Conservation (phyloP, 2,888 invertebrate species). For the Sarcophaga rosellei region DNA sequence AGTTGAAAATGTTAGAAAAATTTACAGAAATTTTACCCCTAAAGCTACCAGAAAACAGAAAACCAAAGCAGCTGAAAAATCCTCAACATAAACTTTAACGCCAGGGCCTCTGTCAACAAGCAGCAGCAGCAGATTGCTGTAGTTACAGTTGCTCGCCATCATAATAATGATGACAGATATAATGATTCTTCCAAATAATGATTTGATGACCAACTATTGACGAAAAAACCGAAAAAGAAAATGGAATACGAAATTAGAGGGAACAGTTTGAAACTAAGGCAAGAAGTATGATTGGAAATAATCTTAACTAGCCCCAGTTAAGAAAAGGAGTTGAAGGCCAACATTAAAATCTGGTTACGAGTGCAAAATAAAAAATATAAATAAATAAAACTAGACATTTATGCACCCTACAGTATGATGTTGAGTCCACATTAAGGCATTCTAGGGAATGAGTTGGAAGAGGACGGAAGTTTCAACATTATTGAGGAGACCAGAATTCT, state of each 20-base stretch:
- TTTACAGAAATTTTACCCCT: conserved; percentile 44
- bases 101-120: background rate
- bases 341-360: no score
- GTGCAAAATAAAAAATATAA: no score
- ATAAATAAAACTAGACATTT: no score
- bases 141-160: conserved; percentile 22
- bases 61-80: background rate
- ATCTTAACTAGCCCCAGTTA: no score
- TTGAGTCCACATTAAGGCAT: no score
- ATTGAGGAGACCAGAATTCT: no score
- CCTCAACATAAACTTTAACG: background rate
- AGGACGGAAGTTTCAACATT: no score
- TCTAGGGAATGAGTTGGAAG: no score
- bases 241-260: background rate
- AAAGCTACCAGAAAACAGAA: conserved; percentile 28
- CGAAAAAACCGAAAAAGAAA: background rate
- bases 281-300: background rate
- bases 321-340: conserved; percentile 1
- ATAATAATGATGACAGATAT: conserved; percentile 12
- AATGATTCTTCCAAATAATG: background rate
- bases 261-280: background rate
- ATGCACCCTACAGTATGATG: no score
- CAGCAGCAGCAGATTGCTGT: conserved; percentile 18
- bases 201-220: conserved; percentile 6
- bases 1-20: conserved; percentile 35